These are phyloP conservation scores for Baronia brevicornis DNA, from an alignment of 2,888 invertebrate species.

Conservation along the genomic window DNA sequence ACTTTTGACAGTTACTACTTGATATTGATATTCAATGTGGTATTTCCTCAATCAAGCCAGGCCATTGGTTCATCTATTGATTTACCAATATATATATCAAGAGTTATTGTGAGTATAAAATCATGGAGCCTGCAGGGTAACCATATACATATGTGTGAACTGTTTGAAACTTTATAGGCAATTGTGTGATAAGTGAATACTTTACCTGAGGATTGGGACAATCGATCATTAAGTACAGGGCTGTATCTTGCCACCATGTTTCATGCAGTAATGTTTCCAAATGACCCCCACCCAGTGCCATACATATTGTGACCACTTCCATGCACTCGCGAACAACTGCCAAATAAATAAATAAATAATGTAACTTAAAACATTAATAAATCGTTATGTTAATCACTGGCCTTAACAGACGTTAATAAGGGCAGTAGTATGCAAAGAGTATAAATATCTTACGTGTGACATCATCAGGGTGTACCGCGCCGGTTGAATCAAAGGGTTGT, in stretches of 20 bases:
- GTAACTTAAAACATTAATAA: constrained; percentile 3
- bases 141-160: no score
- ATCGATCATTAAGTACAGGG: constrained; percentile 90
- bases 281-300: constrained; percentile 91
- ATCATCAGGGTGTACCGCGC: constrained; percentile 79
- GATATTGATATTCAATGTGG: no score
- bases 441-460: constrained; percentile 63
- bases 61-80: no score
- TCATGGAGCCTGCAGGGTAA: no score
- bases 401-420: no score
- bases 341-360: constrained; percentile 1
- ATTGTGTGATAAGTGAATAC: neutral
- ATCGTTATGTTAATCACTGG: neutral
- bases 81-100: no score
- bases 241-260: constrained; percentile 90
- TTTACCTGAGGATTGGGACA: constrained; percentile 82
- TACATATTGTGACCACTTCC: constrained; percentile 92
- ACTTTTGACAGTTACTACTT: no score
- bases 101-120: no score
- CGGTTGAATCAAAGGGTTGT: constrained; percentile 41
- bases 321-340: constrained; percentile 92
- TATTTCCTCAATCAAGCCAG: no score
- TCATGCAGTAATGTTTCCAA: constrained; percentile 88
- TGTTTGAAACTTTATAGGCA: no score
- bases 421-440: neutral